Conservation (phyloP, 2,888 invertebrate species). For the Leptura quadrifasciata region DNA sequence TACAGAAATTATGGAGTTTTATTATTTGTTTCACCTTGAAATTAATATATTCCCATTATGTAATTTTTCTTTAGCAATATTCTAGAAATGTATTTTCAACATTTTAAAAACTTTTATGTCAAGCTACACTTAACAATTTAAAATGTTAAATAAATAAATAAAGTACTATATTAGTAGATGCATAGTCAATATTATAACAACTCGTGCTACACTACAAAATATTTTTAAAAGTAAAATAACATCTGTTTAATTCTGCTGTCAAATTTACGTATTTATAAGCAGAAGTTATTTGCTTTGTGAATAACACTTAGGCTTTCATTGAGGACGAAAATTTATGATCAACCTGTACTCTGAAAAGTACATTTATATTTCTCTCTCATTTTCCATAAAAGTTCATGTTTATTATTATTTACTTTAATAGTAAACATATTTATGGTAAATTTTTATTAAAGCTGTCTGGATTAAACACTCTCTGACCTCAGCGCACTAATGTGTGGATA, state of each 20-base stretch:
- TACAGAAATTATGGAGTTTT: slow-evolving; percentile 34
- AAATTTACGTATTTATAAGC: neutral
- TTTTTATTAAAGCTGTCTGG: neutral
- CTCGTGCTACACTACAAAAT: no score
- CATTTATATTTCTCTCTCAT: neutral
- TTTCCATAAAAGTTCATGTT: neutral
- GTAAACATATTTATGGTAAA: neutral
- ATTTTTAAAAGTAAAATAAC: no score
- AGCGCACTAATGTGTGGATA: no score
- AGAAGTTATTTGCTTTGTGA: neutral
- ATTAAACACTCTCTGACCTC: no score
- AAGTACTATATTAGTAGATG: no score
- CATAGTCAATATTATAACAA: no score
- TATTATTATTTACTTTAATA: neutral
- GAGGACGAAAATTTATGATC: neutral
- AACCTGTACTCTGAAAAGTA: neutral
- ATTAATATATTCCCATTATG: slow-evolving; percentile 44
- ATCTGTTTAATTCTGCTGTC: neutral
- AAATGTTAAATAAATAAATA: neutral
- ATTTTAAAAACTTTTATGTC: neutral
- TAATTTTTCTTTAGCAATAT: slow-evolving; percentile 33
- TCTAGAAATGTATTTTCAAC: neutral
- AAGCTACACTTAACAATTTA: neutral
- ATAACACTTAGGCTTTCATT: neutral
- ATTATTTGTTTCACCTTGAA: slow-evolving; percentile 49